phyloP scores from a whole-genome alignment of 1,140 invertebrate genomes.

The Subanguina moxae region DNA sequence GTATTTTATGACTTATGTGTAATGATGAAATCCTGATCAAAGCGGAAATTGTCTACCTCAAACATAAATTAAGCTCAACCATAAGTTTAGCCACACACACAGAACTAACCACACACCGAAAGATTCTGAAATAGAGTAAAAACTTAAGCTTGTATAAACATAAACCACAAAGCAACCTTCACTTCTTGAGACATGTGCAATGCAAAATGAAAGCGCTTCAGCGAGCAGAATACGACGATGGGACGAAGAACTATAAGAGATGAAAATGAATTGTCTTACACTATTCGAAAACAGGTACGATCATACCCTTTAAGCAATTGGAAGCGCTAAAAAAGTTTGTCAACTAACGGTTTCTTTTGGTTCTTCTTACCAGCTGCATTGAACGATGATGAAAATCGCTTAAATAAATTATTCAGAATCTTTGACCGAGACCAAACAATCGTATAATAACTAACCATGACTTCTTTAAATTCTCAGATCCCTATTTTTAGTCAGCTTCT shows the following conservation, averaged over 20 bases:
- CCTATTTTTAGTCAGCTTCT: constrained; percentile 72
- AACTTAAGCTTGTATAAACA: background rate
- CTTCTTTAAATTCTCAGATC: constrained; percentile 73
- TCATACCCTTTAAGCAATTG: constrained; percentile 12
- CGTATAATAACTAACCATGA: too few species aligned
- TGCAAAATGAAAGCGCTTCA: constrained; percentile 65
- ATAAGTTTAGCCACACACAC: too few species aligned
- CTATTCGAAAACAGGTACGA: constrained; percentile 5
- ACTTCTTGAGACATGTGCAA: constrained; percentile 71
- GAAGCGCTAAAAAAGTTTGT: constrained; percentile 77
- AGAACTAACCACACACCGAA: constrained; percentile 69
- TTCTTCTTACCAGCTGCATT: constrained; percentile 73
- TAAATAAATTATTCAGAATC: too few species aligned
- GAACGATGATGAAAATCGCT: constrained; percentile 67
- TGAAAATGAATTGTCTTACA: constrained; percentile 63
- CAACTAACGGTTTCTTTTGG: constrained; percentile 78
- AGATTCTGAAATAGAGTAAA: constrained; percentile 43
- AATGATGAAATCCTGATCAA: constrained; percentile 75
- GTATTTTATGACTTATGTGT: constrained; percentile 71
- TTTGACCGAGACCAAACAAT: constrained; percentile 60
- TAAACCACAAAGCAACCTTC: constrained; percentile 63
- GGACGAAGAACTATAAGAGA: too few species aligned
- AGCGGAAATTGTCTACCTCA: constrained; percentile 69
- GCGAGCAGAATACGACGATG: constrained; percentile 71
- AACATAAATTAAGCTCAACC: too few species aligned